Conservation (phyloP, 2,888 invertebrate species). For the Cinara cedri region DNA sequence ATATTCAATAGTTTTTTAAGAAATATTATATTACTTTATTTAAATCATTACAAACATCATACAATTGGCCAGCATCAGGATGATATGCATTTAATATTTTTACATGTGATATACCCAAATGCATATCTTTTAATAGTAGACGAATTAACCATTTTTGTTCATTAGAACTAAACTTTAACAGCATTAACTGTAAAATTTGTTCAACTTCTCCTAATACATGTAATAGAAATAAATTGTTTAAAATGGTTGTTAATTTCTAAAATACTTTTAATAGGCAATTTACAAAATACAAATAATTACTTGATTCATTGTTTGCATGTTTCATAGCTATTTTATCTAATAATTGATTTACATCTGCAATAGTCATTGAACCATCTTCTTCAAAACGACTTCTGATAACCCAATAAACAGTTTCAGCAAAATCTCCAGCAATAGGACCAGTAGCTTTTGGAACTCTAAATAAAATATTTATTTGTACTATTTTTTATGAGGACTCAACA, state of each 20-base stretch:
- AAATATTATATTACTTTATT: conserved; percentile 67
- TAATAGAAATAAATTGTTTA: conserved; percentile 36
- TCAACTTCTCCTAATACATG: conserved; percentile 65
- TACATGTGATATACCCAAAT: conserved; percentile 75
- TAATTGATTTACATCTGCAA: conserved; percentile 75
- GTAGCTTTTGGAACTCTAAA: conserved; percentile 66
- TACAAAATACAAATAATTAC: conserved; percentile 63
- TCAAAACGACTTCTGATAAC: conserved; percentile 69
- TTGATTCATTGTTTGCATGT: conserved; percentile 69
- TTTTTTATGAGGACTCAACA: not conserved
- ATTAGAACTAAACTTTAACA: conserved; percentile 72
- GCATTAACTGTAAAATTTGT: conserved; percentile 71
- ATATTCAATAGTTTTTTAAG: not conserved
- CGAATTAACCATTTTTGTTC: conserved; percentile 92
- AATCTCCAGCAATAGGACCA: conserved; percentile 71
- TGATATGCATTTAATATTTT: conserved; percentile 77
- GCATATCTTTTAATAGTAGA: conserved; percentile 84
- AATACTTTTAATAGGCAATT: not conserved
- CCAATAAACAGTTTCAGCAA: conserved; percentile 78
- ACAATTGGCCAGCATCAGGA: conserved; percentile 79
- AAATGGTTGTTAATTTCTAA: not conserved
- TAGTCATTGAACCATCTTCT: conserved; percentile 66
- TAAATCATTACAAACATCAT: conserved; percentile 74
- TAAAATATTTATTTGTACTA: conserved; percentile 58
- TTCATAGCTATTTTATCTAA: conserved; percentile 77